phyloP scores from a whole-genome alignment of 2,888 invertebrate species.

The Drosophila fulvimacula region DNA sequence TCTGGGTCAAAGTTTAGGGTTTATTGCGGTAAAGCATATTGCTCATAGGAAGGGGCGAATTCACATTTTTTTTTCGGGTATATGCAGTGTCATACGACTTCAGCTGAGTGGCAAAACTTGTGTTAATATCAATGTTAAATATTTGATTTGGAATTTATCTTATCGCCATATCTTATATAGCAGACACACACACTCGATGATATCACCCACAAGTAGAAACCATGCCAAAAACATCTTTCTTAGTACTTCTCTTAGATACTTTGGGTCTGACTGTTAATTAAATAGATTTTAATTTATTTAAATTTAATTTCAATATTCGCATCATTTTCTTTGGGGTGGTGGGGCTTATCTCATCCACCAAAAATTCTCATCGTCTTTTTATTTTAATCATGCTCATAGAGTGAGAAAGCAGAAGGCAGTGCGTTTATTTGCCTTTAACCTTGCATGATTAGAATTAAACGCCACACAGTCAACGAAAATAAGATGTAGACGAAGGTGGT shows the following conservation, averaged over 20 bases:
- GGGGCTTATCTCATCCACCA: constrained; percentile 66
- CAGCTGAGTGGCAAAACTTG: constrained; percentile 70
- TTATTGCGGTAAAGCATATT: constrained; percentile 31
- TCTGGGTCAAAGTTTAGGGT: constrained; percentile 74
- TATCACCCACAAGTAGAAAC: constrained; percentile 52
- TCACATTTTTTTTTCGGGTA: constrained; percentile 4
- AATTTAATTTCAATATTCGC: constrained; percentile 19
- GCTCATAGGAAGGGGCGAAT: constrained; percentile 1
- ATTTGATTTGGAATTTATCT: constrained; percentile 77
- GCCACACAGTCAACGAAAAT: constrained; percentile 23
- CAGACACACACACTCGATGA: constrained; percentile 49
- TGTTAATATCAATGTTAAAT: constrained; percentile 77
- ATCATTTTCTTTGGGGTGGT: constrained; percentile 25
- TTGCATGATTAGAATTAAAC: constrained; percentile 20
- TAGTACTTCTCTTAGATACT: constrained; percentile 6
- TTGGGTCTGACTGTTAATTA: constrained; percentile 37
- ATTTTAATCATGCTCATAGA: constrained; percentile 41
- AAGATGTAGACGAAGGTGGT: constrained; percentile 21
- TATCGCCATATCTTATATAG: constrained; percentile 66
- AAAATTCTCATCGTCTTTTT: constrained; percentile 42
- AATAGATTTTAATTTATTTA: constrained; percentile 39
- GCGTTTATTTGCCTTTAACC: constrained; percentile 54
- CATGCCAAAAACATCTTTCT: constrained; percentile 14
- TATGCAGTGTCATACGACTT: constrained; percentile 1
- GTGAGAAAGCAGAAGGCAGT: constrained; percentile 39